Evolutionary conservation across 2,113 vertebrate genomes (phyloP), one percentile per base, ranked within the genome.

Genomic region (Casuarius casuarius): DNA sequence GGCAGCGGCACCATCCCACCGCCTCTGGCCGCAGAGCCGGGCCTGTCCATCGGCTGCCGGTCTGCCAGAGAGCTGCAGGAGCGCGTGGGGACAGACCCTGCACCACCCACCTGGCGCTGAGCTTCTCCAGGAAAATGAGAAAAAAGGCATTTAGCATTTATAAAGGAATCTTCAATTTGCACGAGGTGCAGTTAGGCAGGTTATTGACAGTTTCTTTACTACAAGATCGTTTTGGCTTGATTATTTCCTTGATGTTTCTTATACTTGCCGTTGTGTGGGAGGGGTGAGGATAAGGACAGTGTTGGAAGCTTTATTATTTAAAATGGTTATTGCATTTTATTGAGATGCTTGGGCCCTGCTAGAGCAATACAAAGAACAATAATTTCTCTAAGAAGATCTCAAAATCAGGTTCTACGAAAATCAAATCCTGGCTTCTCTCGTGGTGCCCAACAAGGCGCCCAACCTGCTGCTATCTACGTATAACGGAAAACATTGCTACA

Each of bases 401-500:
- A 14, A 49, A 56, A 8, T 16, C 35, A 21, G 25, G 40, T 29
- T 72, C 51, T 42, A 73, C 1, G 8, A 42, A 78, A 73, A 78
- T 25, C 15, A 74, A 40, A 78, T 25, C 28, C 14, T 66, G 38
- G 61, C 58, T 11, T 48, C 12, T 42, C 10, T 31, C 26, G 25
- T 0, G 51, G 19, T 44, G 74, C 26, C 38, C 6, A 42, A 15
- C 28, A 23, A 65, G 10, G 18, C 13, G 10, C 23, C 9, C 18
- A 22, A 2, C 0, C 4, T 21, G 29, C 35, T 67, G 14, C 51
- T 29, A 20, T 5, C n/a, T 31, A 17, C 18, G 4, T 7, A 16
- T 54, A 44, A 33, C 59, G 26, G 25, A 42, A 35, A 22, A 23
- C 33, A n/a, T 3, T 42, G 52, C 14, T 13, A 52, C 9, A 68